phyloP scores from a whole-genome alignment of 37 sponge, comb jelly and placozoan genomes.

The Halisarca cf. caerulea region DNA sequence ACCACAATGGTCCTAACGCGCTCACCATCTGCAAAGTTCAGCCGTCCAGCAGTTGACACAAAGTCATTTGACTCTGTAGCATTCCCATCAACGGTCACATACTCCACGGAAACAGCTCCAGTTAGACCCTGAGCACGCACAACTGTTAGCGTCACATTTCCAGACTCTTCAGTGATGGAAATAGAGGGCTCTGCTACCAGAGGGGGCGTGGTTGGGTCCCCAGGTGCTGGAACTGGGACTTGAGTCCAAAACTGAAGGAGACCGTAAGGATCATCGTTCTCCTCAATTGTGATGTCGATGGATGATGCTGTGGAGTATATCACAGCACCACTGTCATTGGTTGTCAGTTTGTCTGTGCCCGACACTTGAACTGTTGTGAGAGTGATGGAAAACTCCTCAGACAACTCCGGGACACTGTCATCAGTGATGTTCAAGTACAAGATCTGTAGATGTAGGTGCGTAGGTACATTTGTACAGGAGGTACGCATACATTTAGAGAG shows the following conservation, averaged over 20 bases:
- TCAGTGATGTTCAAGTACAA: constrained; percentile 37
- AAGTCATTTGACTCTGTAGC: constrained; percentile 69
- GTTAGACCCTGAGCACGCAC: constrained; percentile 81
- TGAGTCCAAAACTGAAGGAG: constrained; percentile 72
- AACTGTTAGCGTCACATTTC: constrained; percentile 56
- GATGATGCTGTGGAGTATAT: constrained; percentile 19
- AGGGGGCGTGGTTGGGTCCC: constrained; percentile 39
- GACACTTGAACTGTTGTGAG: constrained; percentile 50
- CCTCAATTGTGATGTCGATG: constrained; percentile 58
- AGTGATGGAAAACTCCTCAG: constrained; percentile 51
- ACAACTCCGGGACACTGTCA: constrained; percentile 77
- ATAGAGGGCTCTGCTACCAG: constrained; percentile 45
- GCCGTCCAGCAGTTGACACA: constrained; percentile 50
- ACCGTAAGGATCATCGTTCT: constrained; percentile 91
- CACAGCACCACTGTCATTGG: constrained; percentile 79
- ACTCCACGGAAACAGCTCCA: constrained; percentile 71
- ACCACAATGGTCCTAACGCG: constrained; percentile 40
- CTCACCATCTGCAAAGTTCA: constrained; percentile 57
- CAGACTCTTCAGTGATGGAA: constrained; percentile 55
- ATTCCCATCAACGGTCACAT: constrained; percentile 61
- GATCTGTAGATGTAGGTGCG: background rate
- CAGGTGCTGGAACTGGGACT: constrained; percentile 31
- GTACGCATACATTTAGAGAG: background rate
- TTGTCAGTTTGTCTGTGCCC: constrained; percentile 57
- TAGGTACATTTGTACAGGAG: background rate